phyloP scores from a whole-genome alignment of 2,888 invertebrate species.

The Drosophila anomalata region DNA sequence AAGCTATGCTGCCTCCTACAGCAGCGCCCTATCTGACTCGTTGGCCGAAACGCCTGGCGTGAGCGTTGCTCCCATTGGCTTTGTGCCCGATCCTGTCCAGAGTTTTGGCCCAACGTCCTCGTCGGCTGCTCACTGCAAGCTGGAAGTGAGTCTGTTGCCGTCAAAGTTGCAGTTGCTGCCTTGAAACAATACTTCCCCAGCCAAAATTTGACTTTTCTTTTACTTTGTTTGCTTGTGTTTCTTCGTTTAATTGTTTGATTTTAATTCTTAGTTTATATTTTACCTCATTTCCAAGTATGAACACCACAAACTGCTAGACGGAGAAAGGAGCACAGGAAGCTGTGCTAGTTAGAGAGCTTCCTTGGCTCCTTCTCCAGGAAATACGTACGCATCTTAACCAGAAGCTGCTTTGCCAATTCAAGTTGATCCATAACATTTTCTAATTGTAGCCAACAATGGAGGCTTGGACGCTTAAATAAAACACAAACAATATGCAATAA shows the following conservation, averaged over 20 bases:
- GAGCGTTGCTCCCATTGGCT: conserved; percentile 68
- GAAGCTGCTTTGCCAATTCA: conserved; percentile 27
- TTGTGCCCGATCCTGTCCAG: conserved; percentile 28
- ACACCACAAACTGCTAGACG: conserved; percentile 9
- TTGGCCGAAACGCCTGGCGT: conserved; percentile 79
- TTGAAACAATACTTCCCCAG: conserved; percentile 9
- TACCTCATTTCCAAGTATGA: conserved; percentile 21
- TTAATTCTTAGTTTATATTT: conserved; percentile 19
- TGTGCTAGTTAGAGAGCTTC: neutral
- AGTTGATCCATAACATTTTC: conserved; percentile 71
- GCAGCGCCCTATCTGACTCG: conserved; percentile 75
- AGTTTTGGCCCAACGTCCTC: conserved; percentile 12
- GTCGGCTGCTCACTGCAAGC: conserved; percentile 63
- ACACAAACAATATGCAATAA: conserved; percentile 71
- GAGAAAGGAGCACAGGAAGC: conserved; percentile 10
- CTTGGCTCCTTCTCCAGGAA: conserved; percentile 14
- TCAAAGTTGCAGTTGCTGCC: conserved; percentile 6
- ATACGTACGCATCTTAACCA: conserved; percentile 26
- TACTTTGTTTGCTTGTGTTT: conserved; percentile 21
- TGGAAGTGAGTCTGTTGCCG: conserved; percentile 76
- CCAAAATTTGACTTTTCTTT: conserved; percentile 12
- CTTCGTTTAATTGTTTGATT: conserved; percentile 14
- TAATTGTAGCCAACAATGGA: conserved; percentile 84
- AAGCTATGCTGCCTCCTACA: conserved; percentile 66
- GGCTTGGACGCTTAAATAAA: conserved; percentile 85